Percentiles rank a stretch among this genome's conserved stretches.
phyloP scores from a whole-genome alignment of 2,888 invertebrate genomes.

The Tetanocera ferruginea region DNA sequence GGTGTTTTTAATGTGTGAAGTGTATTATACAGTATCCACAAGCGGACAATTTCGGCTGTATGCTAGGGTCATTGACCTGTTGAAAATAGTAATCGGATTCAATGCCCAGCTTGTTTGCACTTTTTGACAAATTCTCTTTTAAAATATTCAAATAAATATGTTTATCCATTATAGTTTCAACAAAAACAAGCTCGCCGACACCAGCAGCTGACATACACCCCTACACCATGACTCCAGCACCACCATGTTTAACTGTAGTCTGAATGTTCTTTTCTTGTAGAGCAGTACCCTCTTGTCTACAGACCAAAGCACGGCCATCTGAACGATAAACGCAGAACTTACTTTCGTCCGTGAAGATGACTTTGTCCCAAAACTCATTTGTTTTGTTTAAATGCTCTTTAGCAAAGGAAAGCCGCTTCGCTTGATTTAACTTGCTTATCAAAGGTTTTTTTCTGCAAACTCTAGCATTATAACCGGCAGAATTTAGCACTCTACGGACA shows the following conservation, averaged over 20 bases:
- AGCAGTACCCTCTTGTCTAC: conserved; percentile 19
- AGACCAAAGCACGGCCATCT: neutral
- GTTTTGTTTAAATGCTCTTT: conserved; percentile 29
- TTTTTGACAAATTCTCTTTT: too few species aligned
- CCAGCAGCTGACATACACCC: too few species aligned
- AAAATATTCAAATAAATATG: too few species aligned
- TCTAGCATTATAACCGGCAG: conserved; percentile 29
- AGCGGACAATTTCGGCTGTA: too few species aligned
- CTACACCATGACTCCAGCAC: too few species aligned
- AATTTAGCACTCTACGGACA: conserved; percentile 29
- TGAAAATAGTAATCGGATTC: too few species aligned
- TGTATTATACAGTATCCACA: too few species aligned
- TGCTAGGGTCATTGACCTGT: too few species aligned
- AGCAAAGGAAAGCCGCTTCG: conserved; percentile 28
- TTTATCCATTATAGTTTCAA: too few species aligned
- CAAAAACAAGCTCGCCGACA: too few species aligned
- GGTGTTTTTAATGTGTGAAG: too few species aligned
- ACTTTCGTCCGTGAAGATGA: conserved; percentile 27
- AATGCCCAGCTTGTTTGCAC: too few species aligned
- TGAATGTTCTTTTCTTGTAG: conserved; percentile 23
- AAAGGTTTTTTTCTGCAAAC: conserved; percentile 31
- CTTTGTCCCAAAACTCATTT: conserved; percentile 26
- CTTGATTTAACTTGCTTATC: conserved; percentile 35
- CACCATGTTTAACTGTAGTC: conserved; percentile 27
- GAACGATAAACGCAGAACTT: conserved; percentile 33